phyloP scores from a whole-genome alignment of 2,888 invertebrate genomes.

The Drosophila mimica region DNA sequence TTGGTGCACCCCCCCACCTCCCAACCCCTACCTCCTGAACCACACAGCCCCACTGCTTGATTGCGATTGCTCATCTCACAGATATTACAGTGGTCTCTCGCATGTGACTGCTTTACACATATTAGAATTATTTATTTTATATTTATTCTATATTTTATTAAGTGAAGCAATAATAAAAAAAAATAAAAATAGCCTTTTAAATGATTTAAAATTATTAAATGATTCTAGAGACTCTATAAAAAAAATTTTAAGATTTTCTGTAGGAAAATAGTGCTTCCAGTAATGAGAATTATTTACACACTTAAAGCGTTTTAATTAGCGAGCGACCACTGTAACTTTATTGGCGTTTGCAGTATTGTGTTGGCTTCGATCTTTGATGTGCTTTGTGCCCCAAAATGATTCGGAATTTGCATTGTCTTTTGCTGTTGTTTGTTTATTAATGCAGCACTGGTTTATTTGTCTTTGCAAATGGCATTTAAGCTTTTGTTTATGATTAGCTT shows the following conservation, averaged over 20 bases:
- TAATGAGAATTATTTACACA: background rate
- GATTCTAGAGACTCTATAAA: background rate
- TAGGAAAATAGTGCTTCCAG: background rate
- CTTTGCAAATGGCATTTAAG: constrained; percentile 46
- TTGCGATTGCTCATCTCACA: background rate
- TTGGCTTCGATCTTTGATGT: background rate
- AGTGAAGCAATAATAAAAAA: too few species aligned
- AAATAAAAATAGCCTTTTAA: too few species aligned
- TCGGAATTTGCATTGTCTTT: constrained; percentile 27
- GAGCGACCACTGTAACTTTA: constrained; percentile 7
- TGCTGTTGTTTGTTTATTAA: constrained; percentile 47
- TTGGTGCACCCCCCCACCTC: background rate
- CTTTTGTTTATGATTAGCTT: constrained; percentile 63
- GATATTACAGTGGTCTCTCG: background rate
- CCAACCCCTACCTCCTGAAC: background rate
- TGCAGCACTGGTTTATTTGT: constrained; percentile 58
- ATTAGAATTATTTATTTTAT: background rate
- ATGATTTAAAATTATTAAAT: background rate
- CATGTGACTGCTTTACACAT: background rate
- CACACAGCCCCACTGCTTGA: constrained; percentile 15
- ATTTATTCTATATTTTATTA: background rate
- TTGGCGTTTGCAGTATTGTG: background rate
- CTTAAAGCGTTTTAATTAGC: background rate
- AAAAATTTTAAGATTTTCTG: background rate
- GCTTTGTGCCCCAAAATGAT: constrained; percentile 6